Evolutionary conservation across 2,113 vertebrate genomes (phyloP), one percentile per base, ranked within the genome.

Genomic region (Sinocyclocheilus grahami): DNA sequence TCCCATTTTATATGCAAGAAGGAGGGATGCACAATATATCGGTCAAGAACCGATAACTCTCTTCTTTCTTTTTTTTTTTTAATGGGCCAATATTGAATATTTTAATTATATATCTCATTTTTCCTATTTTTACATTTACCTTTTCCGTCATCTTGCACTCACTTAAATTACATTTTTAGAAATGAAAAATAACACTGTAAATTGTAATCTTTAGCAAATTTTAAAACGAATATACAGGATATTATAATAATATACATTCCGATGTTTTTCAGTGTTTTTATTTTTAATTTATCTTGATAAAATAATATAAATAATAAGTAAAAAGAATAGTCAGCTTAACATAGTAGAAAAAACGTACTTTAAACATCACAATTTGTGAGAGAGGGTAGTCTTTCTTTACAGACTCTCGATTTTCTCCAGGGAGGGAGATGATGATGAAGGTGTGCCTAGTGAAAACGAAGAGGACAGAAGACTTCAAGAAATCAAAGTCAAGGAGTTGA

Each of bases 381-480:
- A 71, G 76, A n/a, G 72, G 65, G 46, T 10, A 83, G 81, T 83
- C 24, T 83, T 48, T 83, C 27, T 83, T 83, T 55, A 83, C 81
- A 83, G 65, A 83, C 33, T 84, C 5, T 55, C 69, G 6, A 75
- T n/a, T n/a, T 87, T 22, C n/a, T 71, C 27, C 89, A 98, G 97
- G 94, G 96, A 96, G 86, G 96, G 96, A 88, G 97, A 98, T 13
- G 97, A 98, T 86, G 97, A 98, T 0, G 97, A 98, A 93, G 97
- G 97, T 30, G 93, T 97, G 39, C 97, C 97, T 0, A 98, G 96
- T 65, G 97, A 98, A 88, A 96, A 94, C 0, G 97, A 98, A 69
- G 96, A 98, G 87, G 97, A 98, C 82, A 95, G 96, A 91, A 95
- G 93, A 78, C 89, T 96, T 86, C 87, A 95, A 0, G 97, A 98